These are phyloP conservation scores for Exephanes ischioxanthus DNA, from an alignment of 2,888 invertebrate genomes.

Conservation along the genomic window DNA sequence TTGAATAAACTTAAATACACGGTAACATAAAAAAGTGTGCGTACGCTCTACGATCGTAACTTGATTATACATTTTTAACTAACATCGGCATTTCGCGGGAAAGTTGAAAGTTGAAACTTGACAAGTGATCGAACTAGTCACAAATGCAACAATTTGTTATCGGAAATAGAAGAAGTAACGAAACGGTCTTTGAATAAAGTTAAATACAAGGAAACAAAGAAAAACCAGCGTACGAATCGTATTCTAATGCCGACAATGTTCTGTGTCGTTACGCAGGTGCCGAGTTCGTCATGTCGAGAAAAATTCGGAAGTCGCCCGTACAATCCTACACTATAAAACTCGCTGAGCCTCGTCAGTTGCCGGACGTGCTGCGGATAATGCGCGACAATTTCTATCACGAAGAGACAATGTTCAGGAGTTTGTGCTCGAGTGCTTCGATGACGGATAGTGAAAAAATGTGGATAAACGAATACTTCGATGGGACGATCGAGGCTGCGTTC, in stretches of 20 bases:
- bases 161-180: neutral
- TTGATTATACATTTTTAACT: neutral
- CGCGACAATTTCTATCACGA: conserved; percentile 73
- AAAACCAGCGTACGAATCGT: too few species aligned
- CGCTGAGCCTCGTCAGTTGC: conserved; percentile 56
- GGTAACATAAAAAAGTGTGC: too few species aligned
- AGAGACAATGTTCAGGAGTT: conserved; percentile 72
- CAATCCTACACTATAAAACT: conserved; percentile 55
- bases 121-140: too few species aligned
- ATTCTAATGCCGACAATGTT: neutral
- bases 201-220: too few species aligned
- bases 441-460: conserved; percentile 56
- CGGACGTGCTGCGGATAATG: conserved; percentile 67
- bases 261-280: neutral
- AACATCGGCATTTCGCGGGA: neutral
- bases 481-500: conserved; percentile 64
- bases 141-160: neutral
- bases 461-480: conserved; percentile 71
- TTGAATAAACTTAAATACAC: too few species aligned
- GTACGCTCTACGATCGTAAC: too few species aligned
- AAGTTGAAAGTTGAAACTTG: neutral
- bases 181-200: too few species aligned
- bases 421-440: conserved; percentile 53
- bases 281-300: neutral
- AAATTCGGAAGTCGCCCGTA: neutral